These are phyloP conservation scores for Brienomyrus brachyistius DNA, from an alignment of 2,113 vertebrate genomes.

Conservation along the genomic window DNA sequence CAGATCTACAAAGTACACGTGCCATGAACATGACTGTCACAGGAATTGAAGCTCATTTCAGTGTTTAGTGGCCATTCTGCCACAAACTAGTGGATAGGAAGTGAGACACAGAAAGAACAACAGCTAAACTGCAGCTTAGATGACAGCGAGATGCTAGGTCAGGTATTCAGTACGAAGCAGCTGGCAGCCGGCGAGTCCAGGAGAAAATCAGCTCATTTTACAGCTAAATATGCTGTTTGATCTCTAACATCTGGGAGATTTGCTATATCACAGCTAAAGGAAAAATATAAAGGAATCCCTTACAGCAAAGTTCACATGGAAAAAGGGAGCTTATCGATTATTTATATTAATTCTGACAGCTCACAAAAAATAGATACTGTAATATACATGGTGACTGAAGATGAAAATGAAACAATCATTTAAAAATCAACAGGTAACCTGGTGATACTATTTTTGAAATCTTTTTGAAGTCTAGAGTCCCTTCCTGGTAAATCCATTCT, in stretches of 20 bases:
- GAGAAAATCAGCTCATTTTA: background rate
- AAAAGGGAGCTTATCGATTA: background rate
- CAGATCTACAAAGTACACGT: background rate
- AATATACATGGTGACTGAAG: background rate
- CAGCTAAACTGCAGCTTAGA: background rate
- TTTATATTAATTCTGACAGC: background rate
- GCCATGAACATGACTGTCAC: background rate
- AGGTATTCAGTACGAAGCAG: background rate
- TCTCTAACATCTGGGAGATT: constrained; percentile 1
- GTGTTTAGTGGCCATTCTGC: background rate
- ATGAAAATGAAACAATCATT: background rate
- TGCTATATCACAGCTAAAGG: background rate
- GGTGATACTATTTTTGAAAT: background rate
- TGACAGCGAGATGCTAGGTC: background rate
- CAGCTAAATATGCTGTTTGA: background rate
- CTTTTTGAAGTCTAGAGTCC: too few species aligned
- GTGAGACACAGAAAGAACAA: background rate
- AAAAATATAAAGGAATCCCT: background rate
- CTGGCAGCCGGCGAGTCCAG: background rate
- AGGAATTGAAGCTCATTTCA: background rate
- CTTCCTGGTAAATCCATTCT: background rate
- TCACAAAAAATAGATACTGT: background rate
- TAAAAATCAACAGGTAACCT: background rate
- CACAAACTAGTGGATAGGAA: background rate
- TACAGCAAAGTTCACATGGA: background rate